These are phyloP conservation scores for Pelosia muscerda DNA, from an alignment of 2,888 invertebrate genomes.

Conservation along the genomic window DNA sequence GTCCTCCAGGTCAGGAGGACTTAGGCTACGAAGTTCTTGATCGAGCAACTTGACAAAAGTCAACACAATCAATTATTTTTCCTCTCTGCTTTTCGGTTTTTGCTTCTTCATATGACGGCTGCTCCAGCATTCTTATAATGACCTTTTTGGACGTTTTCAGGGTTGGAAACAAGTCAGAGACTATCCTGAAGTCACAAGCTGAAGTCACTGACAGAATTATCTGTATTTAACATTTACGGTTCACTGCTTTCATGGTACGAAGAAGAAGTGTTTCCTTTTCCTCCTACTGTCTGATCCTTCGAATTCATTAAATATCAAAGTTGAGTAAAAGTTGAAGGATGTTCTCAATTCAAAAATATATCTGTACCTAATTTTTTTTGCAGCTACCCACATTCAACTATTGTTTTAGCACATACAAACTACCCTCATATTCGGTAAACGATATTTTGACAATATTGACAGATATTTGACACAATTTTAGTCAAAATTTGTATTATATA, in stretches of 20 bases:
- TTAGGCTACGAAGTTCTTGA: too few species aligned
- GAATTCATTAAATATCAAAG: too few species aligned
- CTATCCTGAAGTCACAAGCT: neutral
- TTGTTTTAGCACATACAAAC: neutral
- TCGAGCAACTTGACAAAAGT: too few species aligned
- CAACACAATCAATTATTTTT: too few species aligned
- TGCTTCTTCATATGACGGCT: too few species aligned
- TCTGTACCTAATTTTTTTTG: too few species aligned
- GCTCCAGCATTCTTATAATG: too few species aligned
- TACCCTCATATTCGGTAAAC: neutral
- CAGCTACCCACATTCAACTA: constrained; percentile 5
- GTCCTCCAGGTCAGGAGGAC: too few species aligned
- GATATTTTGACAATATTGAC: neutral
- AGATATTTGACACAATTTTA: constrained; percentile 21
- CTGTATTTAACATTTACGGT: neutral
- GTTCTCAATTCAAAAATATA: neutral
- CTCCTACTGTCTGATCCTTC: too few species aligned
- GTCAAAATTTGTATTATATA: constrained; percentile 10
- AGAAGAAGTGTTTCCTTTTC: too few species aligned
- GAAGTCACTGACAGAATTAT: neutral
- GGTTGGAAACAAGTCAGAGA: neutral
- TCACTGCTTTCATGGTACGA: neutral
- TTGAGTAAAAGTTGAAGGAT: neutral
- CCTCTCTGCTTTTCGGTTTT: too few species aligned
- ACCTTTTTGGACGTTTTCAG: neutral